Evolutionary conservation across 2,113 vertebrate species (phyloP), one percentile per base, ranked within the genome.

Genomic region (Colistium nudipinnis): DNA sequence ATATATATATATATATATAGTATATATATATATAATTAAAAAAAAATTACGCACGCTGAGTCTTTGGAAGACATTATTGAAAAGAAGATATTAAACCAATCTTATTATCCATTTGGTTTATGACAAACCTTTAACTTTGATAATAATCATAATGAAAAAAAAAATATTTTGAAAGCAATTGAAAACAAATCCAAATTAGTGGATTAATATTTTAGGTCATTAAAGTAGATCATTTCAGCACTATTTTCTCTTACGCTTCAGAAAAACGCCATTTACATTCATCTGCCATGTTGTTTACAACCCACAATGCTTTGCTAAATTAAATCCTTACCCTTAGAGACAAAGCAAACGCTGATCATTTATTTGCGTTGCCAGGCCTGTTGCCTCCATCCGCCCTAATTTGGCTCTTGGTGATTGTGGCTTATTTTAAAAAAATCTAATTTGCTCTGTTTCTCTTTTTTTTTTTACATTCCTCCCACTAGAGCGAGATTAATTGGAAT

Each of bases 401-500:
- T 59, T 17, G 19, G 6, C 30, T 33, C 53, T 30, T 44, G 10
- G 7, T 72, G 39, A 11, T 54, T 28, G 35, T 76, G 39, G 44
- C 31, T 44, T 13, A 8, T 54, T 45, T 77, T 43, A n/a, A n/a
- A n/a, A n/a, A n/a, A n/a, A 28, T 45, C 28, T 43, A 0, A 38
- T 53, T 38, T 57, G 6, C 38, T 57, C 1, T 7, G n/a, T 54
- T 79, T 69, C 31, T 41, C 68, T 56, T 54, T 79, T 69, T 25
- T 41, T 73, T 56, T 70, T 72, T 62, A 54, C 78, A 59, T 63
- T 69, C 12, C 19, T 66, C 45, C 52, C 20, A 31, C 44, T 55
- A 65, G 27, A 62, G 45, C 0, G 27, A 30, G 64, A 67, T 51
- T 79, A 39, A 79, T 77, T 72, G 14, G 67, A 62, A 51, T 73